Percentiles rank a stretch among this genome's conserved stretches.
phyloP scores from a whole-genome alignment of 2,113 vertebrate genomes.

The Nothoprocta perdicaria region DNA sequence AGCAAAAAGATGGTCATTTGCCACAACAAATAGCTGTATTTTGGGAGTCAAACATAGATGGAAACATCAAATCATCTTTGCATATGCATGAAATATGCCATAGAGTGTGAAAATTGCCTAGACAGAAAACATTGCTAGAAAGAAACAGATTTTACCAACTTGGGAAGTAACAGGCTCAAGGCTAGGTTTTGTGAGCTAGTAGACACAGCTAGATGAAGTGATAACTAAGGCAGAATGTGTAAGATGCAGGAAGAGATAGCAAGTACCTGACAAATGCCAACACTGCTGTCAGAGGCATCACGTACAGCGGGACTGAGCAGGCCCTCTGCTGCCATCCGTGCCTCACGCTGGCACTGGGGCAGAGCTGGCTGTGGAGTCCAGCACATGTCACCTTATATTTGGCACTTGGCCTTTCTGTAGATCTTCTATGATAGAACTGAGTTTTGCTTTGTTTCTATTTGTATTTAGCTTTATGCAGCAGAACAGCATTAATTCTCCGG shows the following conservation, averaged over 20 bases:
- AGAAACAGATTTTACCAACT: not conserved
- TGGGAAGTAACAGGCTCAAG: not conserved
- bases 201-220: not conserved
- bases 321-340: not conserved
- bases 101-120: not conserved
- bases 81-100: not conserved
- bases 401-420: not conserved
- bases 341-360: not conserved
- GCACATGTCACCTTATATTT: not conserved
- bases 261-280: not conserved
- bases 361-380: not conserved
- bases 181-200: not conserved
- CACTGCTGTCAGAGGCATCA: not conserved
- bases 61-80: not conserved
- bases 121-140: not conserved
- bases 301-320: not conserved
- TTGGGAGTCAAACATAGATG: not conserved
- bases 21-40: not conserved
- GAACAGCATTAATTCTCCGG: not conserved
- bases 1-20: not conserved
- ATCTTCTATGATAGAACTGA: not conserved
- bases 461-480: not conserved
- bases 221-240: not conserved
- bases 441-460: not conserved
- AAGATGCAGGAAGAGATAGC: not conserved